Base-by-base conservation (phyloP, 2,888 invertebrate species). In the Agrotis exclamationis region DNA sequence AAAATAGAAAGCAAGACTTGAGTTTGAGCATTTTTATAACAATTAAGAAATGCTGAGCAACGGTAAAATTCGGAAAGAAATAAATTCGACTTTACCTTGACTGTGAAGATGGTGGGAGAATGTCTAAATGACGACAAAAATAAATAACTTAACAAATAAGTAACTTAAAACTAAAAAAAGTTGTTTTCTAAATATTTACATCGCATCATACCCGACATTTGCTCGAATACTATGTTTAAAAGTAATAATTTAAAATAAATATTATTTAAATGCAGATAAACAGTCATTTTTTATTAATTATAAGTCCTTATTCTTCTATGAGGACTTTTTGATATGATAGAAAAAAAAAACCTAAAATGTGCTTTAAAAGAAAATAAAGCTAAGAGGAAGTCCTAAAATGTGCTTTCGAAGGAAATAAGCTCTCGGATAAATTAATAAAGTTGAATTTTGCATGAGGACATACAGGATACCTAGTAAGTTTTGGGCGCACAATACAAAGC, bases 31-130 rank as follows among this genome's bases (percentile, higher is more conserved):
- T 33, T 33, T 33, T 20, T 13, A 22, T 5, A 33, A 47, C 44
- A 51, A 33, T 18, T 20, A 50, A n/a, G 5, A 5, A 44, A 44
- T 3, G 33, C 16, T 24, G 39, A 50, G 59, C 58, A 64, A 28
- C 11, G 20, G 6, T 24, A 28, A 6, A 62, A 60, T 62, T 60
- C 70, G 4, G 48, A 53, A 65, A 67, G 70, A 20, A 50, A 67
- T 70, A 51, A 67, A 70, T 69, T 76, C 54, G 60, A 47, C 22
- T 69, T 70, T 63, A 66, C 50, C 57, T 63, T 79, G 79, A 80
- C 60, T 67, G 68, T 50, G 28, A 84, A 84, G 86, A 88, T 93
- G 94, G 93, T 93, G 94, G 94, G 94, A 92, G 91, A 91, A 83
- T 87, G 82, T 87, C 86, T 92, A 91, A 92, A 93, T 91, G 90